Conservation (phyloP, 2,888 invertebrate species). For the Drosophila acutilabella region DNA sequence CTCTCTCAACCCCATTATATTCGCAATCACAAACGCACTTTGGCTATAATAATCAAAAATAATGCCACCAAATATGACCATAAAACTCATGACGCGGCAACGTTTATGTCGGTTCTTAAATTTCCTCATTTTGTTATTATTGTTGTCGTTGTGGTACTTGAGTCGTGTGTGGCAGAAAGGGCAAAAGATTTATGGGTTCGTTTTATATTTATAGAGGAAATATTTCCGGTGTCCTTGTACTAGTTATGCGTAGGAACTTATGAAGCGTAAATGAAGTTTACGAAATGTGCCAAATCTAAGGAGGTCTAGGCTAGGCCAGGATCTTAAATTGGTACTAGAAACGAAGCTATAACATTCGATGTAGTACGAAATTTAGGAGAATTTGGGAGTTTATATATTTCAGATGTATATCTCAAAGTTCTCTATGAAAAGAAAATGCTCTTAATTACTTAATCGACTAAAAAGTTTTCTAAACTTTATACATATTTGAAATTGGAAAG, state of each 20-base stretch:
- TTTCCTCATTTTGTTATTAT: constrained; percentile 21
- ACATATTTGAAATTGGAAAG: too few species aligned
- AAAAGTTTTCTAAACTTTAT: too few species aligned
- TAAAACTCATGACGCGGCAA: constrained; percentile 39
- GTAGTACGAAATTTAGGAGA: too few species aligned
- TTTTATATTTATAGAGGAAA: constrained; percentile 58
- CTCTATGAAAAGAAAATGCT: too few species aligned
- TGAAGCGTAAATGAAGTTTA: constrained; percentile 30
- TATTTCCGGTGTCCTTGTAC: constrained; percentile 65
- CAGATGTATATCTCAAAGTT: too few species aligned
- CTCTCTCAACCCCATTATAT: constrained; percentile 3
- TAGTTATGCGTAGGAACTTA: constrained; percentile 33
- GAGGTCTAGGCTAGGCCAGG: not conserved
- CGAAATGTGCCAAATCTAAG: constrained; percentile 18
- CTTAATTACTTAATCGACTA: too few species aligned
- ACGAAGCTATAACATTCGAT: not conserved
- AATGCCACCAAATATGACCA: constrained; percentile 58
- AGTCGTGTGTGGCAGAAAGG: constrained; percentile 20
- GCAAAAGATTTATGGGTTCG: constrained; percentile 57
- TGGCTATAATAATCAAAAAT: constrained; percentile 62
- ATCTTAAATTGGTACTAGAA: not conserved
- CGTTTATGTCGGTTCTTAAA: constrained; percentile 9
- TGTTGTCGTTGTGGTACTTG: constrained; percentile 25
- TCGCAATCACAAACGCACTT: constrained; percentile 42
- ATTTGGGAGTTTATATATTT: too few species aligned